A percentile compares a stretch with the other conserved stretches of the same genome.
phyloP scores from a whole-genome alignment of 37 sponge, comb jelly and placozoan genomes.

The Geodia barretti region DNA sequence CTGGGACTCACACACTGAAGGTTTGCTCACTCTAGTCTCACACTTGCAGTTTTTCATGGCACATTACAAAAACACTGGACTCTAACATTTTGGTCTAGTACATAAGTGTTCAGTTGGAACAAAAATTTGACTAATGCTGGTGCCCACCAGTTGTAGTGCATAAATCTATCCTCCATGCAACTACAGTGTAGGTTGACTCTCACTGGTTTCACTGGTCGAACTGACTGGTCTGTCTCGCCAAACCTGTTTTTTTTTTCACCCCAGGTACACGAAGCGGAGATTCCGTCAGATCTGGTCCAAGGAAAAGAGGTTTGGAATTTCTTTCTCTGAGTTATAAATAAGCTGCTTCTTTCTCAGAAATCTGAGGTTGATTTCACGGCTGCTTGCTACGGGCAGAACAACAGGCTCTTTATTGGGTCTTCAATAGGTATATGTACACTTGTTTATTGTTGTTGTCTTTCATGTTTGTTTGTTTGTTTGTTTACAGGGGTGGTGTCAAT shows the following conservation, averaged over 20 bases:
- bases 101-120: no score
- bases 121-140: no score
- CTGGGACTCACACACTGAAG: slow-evolving; percentile 4
- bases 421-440: neutral
- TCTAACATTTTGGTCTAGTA: no score
- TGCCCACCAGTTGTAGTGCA: no score
- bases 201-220: no score
- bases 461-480: neutral
- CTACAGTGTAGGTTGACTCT: no score
- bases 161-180: no score
- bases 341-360: neutral
- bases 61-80: no score
- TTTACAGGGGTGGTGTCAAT: slow-evolving; percentile 63
- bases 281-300: slow-evolving; percentile 30
- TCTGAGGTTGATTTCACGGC: slow-evolving; percentile 59
- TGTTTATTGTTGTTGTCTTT: neutral
- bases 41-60: no score
- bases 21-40: neutral
- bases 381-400: slow-evolving; percentile 38
- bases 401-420: slow-evolving; percentile 57
- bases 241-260: neutral
- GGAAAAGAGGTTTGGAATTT: neutral
- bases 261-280: slow-evolving; percentile 44
- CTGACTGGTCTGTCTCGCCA: no score
- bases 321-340: no score